Evolutionary conservation across 2,888 invertebrate genomes (phyloP), one percentile per base, ranked within the genome.

Genomic region (Hypsopygia costalis): DNA sequence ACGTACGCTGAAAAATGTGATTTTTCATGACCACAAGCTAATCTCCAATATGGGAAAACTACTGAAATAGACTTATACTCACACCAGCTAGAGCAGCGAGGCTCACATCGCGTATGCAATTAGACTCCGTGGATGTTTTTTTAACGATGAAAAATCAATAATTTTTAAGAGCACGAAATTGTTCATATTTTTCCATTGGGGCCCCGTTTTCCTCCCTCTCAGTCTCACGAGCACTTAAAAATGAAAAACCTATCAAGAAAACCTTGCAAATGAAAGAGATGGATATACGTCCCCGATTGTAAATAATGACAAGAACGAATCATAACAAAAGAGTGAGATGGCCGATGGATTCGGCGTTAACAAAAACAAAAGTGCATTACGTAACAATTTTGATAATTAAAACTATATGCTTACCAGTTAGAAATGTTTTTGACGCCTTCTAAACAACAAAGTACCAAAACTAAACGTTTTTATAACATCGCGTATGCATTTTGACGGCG

Each of bases 141-240:
- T 81, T 81, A 72, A 75, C 82, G 78, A 79, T 77, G 79, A 68
- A 87, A 86, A 85, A 88, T 88, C 88, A 88, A 88, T 89, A 88
- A 78, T 79, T 85, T 87, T 85, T 83, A 81, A 77, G 77, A 79
- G 79, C 69, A 77, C 78, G 67, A 74, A 69, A 72, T 76, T 85
- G 82, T 81, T 83, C 81, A 83, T 87, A 85, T 83, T 85, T 85
- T 86, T 83, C 80, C 78, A 67, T 62, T 35, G 65, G 74, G 74
- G 69, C 73, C 73, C 71, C 65, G 66, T 68, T 67, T 69, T 73
- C 71, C 79, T 65, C 59, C 62, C 69, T 80, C 80, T 75, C 83
- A 38, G 62, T 73, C 81, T 69, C 68, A 63, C 75, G 62, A 68
- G 62, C 66, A 72, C 79, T 71, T 80, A 81, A 81, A 86, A 85